These are phyloP conservation scores for Chromoteleia sp. DNA, from an alignment of 2,888 invertebrate species.

Conservation along the genomic window DNA sequence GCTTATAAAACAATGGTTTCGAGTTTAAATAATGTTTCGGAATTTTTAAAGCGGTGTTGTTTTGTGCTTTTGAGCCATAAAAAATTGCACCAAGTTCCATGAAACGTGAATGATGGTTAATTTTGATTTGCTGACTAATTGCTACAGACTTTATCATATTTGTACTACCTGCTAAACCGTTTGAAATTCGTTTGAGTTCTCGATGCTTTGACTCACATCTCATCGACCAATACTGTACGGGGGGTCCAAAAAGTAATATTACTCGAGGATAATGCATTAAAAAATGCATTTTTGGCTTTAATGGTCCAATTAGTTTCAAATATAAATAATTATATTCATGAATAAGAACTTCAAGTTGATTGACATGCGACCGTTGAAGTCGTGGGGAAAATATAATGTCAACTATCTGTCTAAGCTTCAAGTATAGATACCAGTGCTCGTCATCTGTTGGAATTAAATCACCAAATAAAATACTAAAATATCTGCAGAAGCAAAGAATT, in stretches of 20 bases:
- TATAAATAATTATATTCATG: slow-evolving; percentile 34
- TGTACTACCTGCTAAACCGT: slow-evolving; percentile 1
- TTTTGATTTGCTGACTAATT: slow-evolving; percentile 9
- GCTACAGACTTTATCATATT: slow-evolving; percentile 1
- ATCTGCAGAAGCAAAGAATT: slow-evolving; percentile 11
- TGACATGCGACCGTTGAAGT: slow-evolving; percentile 1
- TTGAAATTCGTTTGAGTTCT: background rate
- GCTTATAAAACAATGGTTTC: no score
- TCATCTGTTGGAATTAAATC: slow-evolving; percentile 23
- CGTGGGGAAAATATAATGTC: slow-evolving; percentile 20
- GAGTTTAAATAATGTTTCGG: no score
- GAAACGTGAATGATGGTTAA: background rate
- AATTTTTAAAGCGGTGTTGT: background rate
- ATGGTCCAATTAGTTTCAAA: slow-evolving; percentile 8
- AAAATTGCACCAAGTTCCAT: background rate
- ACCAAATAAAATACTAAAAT: slow-evolving; percentile 25
- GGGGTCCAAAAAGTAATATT: slow-evolving; percentile 1
- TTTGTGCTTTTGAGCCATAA: slow-evolving; percentile 1
- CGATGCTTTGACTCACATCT: slow-evolving; percentile 13
- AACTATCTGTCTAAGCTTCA: slow-evolving; percentile 28
- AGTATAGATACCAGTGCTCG: slow-evolving; percentile 28
- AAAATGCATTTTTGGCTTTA: slow-evolving; percentile 35
- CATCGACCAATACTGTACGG: background rate
- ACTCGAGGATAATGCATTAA: slow-evolving; percentile 9
- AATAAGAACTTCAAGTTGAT: slow-evolving; percentile 26